Evolutionary conservation across 2,113 vertebrate species (phyloP), one percentile per base, ranked within the genome.

Genomic region (Bombycilla garrulus): DNA sequence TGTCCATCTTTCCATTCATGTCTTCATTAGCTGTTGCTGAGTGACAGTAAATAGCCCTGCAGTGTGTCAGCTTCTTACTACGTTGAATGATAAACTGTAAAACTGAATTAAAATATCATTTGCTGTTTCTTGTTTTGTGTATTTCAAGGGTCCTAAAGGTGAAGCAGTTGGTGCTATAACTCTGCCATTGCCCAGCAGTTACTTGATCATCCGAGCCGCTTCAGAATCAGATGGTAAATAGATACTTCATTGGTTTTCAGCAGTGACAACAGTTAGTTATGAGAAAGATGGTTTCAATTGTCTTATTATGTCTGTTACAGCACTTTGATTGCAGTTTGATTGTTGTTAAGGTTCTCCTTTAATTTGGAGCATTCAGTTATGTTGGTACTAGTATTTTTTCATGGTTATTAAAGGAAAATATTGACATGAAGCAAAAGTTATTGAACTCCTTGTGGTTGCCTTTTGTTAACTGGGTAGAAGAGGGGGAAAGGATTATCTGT

Each of bases 111-210:
- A 94, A 92, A 84, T 74, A 29, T 25, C 40, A 94, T 51, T 90
- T 70, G 66, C 42, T 95, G 4, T 93, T 92, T 38, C 21, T 90
- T 95, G 2, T 90, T 95, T 86, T 94, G 36, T 95, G 11, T 97
- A 44, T 94, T 96, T 94, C 67, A 97, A 99, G 99, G 99, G 99
- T 94, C 99, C 99, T 77, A 99, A 99, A 98, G 99, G 99, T 45
- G 99, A 99, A 98, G 98, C 98, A 24, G 99, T 99, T 90, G 99
- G 99, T 79, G 99, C 99, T 74, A 99, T 99, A 97, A 99, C 99
- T 60, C 99, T 99, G 97, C 99, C 99, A 3, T 97, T 99, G 97
- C 99, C 99, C 95, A 98, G 99, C 98, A 99, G 99, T 97, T 99
- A 99, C 61, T 98, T 99, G 97, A 99, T 99, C 95, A 99, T 99